phyloP scores from a whole-genome alignment of 2,888 invertebrate species.

The Hedychridium roseum region DNA sequence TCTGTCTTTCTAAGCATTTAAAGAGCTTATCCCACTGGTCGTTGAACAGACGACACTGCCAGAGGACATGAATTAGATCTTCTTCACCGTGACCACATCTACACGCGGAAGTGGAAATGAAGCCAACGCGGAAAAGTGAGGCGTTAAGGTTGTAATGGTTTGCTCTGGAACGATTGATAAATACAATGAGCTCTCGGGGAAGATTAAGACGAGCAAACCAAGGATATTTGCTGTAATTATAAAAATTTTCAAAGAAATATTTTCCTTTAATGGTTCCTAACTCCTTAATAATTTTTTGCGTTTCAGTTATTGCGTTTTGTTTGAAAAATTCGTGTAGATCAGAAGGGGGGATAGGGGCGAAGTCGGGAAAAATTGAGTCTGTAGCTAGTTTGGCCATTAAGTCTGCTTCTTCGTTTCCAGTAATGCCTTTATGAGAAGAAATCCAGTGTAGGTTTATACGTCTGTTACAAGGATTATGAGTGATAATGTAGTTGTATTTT shows the following conservation, averaged over 20 bases:
- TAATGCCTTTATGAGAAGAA: not conserved
- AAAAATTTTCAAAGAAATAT: not conserved
- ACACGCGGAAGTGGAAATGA: too few species aligned
- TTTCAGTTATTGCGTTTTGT: not conserved
- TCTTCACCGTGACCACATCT: too few species aligned
- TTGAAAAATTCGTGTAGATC: not conserved
- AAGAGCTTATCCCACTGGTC: too few species aligned
- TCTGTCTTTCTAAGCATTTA: too few species aligned
- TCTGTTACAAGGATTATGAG: not conserved
- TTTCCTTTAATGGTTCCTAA: not conserved
- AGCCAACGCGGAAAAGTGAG: too few species aligned
- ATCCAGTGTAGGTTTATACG: not conserved
- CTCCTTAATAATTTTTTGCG: not conserved
- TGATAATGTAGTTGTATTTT: not conserved
- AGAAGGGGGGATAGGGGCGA: not conserved
- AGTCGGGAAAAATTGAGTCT: not conserved
- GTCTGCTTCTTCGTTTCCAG: not conserved
- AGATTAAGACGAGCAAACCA: not conserved
- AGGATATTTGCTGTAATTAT: not conserved
- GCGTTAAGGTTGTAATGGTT: not conserved
- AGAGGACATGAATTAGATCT: too few species aligned
- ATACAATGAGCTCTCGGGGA: not conserved
- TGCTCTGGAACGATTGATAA: not conserved
- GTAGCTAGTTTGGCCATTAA: not conserved
- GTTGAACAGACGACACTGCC: too few species aligned